Evolutionary conservation across 2,888 invertebrate species (phyloP).

Genomic region (Netelia virgata): DNA sequence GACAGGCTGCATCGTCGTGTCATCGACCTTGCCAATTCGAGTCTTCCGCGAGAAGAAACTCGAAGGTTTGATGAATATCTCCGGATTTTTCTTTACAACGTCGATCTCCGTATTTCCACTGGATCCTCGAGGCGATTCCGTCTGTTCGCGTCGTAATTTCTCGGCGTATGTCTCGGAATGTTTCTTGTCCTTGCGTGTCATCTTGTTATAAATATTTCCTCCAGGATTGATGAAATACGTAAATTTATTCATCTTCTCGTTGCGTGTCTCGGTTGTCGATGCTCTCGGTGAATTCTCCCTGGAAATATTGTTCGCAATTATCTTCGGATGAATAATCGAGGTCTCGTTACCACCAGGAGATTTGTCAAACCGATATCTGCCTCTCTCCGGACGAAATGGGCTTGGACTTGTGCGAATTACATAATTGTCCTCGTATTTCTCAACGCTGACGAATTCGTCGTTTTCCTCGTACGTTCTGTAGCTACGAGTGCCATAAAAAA

Average conservation of each 20-base stretch:
- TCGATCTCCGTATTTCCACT: constrained; percentile 44
- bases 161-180: constrained; percentile 83
- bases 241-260: constrained; percentile 74
- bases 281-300: background rate
- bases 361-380: constrained; percentile 64
- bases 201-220: constrained; percentile 74
- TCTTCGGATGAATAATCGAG: background rate
- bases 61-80: constrained; percentile 60
- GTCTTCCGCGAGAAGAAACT: constrained; percentile 38
- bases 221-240: constrained; percentile 79
- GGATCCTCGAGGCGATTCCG: constrained; percentile 58
- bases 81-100: constrained; percentile 53
- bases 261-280: background rate
- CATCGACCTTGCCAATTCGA: background rate
- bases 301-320: background rate
- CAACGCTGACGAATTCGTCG: constrained; percentile 82
- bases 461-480: constrained; percentile 68
- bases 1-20: background rate
- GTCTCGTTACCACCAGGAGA: background rate
- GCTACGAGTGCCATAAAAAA: constrained; percentile 1
- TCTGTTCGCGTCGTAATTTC: constrained; percentile 74
- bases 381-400: constrained; percentile 80
- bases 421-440: constrained; percentile 75
- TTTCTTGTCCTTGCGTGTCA: constrained; percentile 83
- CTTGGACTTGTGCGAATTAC: constrained; percentile 80